Conservation (phyloP, 2,888 invertebrate species). For the Caprella mutica region DNA sequence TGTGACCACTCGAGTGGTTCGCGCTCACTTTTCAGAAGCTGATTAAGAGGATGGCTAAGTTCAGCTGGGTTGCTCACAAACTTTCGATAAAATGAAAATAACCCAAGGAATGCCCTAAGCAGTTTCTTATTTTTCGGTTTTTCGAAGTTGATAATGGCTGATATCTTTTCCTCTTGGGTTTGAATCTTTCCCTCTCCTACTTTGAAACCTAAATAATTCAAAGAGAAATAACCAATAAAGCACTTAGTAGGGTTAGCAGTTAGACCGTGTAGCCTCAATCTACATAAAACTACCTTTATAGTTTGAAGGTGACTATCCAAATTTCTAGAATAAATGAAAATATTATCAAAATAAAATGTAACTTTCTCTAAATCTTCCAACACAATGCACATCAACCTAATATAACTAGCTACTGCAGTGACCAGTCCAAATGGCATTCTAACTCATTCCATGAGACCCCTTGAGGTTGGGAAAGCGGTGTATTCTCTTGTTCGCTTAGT, state of each 20-base stretch:
- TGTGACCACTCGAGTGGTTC: too few species aligned
- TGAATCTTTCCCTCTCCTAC: not conserved
- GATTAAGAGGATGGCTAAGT: not conserved
- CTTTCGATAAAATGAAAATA: conserved; percentile 8
- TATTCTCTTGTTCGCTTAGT: not conserved
- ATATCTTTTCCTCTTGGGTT: not conserved
- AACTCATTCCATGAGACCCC: conserved; percentile 10
- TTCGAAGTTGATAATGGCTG: not conserved
- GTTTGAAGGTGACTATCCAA: not conserved
- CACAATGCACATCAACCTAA: conserved; percentile 10
- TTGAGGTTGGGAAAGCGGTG: conserved; percentile 6
- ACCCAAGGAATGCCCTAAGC: not conserved
- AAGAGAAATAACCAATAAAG: not conserved
- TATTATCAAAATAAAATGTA: conserved; percentile 10
- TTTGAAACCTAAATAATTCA: conserved; percentile 9
- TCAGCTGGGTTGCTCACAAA: not conserved
- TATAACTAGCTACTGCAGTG: conserved; percentile 5
- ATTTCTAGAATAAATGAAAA: not conserved
- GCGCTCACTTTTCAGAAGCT: not conserved
- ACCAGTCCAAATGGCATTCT: conserved; percentile 12
- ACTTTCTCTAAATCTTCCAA: not conserved
- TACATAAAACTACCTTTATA: not conserved
- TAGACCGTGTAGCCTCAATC: not conserved
- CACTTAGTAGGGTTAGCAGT: conserved; percentile 9
- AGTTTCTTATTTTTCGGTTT: not conserved